Evolutionary conservation across 2,113 vertebrate species (phyloP).

Genomic region (Acanthisitta chloris): DNA sequence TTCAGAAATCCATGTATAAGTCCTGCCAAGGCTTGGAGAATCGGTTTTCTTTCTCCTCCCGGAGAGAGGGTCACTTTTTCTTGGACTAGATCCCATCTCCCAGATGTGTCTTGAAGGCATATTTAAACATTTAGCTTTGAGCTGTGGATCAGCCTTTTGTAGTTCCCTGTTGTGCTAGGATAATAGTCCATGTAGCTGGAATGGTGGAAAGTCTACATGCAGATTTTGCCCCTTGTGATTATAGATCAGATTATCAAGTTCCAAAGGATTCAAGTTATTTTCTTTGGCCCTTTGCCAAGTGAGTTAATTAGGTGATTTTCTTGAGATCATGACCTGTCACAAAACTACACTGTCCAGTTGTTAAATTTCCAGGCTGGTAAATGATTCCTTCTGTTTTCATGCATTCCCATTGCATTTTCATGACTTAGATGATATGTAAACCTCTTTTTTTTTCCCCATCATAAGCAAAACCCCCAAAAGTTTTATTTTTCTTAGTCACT

Average conservation of each 20-base stretch:
- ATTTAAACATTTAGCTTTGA: constrained; percentile 10
- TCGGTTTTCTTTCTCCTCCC: neutral
- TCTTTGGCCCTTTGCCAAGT: neutral
- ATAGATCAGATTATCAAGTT: constrained; percentile 28
- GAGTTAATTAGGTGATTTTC: constrained; percentile 16
- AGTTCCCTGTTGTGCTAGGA: neutral
- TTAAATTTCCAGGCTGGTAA: neutral
- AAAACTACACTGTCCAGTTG: neutral
- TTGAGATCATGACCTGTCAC: neutral
- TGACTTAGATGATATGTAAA: neutral
- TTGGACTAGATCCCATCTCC: constrained; percentile 13
- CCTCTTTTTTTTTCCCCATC: neutral
- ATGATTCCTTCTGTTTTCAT: neutral
- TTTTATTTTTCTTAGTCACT: neutral
- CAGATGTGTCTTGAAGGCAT: neutral
- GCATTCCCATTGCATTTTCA: neutral
- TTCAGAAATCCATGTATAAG: neutral
- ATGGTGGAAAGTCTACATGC: neutral
- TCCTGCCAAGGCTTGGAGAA: neutral
- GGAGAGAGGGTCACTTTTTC: neutral
- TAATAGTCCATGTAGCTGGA: neutral
- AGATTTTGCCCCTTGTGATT: constrained; percentile 12
- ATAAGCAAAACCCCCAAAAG: neutral
- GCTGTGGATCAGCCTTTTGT: constrained; percentile 1
- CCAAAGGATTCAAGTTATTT: constrained; percentile 29